Conservation (phyloP, 2,113 vertebrate genomes). For the Danionella cerebrum region DNA sequence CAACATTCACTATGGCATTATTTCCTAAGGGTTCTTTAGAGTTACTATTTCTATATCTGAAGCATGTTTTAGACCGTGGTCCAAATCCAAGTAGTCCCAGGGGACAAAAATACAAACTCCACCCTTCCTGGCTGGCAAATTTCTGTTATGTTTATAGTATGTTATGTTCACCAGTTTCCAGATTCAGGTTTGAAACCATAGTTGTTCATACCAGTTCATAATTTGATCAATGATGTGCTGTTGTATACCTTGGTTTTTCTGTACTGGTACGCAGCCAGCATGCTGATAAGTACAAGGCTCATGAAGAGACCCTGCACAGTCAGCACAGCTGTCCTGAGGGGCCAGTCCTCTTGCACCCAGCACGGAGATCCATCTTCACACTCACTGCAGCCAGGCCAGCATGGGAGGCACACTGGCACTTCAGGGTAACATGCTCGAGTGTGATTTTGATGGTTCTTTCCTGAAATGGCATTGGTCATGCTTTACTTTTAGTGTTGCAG, state of each 20-base stretch:
- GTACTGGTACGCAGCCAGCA: slow-evolving; percentile 79
- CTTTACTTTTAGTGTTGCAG: too few relatives aligned
- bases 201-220: too few relatives aligned
- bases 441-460: slow-evolving; percentile 15
- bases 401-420: slow-evolving; percentile 71
- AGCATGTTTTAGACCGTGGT: too few relatives aligned
- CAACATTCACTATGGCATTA: too few relatives aligned
- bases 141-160: too few relatives aligned
- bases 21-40: too few relatives aligned
- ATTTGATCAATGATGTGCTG: neutral
- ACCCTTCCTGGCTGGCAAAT: too few relatives aligned
- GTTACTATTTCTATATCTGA: too few relatives aligned
- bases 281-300: slow-evolving; percentile 82
- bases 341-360: slow-evolving; percentile 71
- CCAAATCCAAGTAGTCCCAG: too few relatives aligned
- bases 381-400: slow-evolving; percentile 72
- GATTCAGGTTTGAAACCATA: too few relatives aligned
- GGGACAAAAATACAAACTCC: too few relatives aligned
- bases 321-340: slow-evolving; percentile 66
- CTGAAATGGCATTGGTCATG: slow-evolving; percentile 38
- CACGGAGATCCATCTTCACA: slow-evolving; percentile 77
- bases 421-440: slow-evolving; percentile 47
- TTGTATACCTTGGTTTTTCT: slow-evolving; percentile 72
- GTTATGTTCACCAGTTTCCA: too few relatives aligned
- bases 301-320: slow-evolving; percentile 81